phyloP scores from a whole-genome alignment of 2,797 vertebrate genomes.

The Hippopotamyrus pictus region DNA sequence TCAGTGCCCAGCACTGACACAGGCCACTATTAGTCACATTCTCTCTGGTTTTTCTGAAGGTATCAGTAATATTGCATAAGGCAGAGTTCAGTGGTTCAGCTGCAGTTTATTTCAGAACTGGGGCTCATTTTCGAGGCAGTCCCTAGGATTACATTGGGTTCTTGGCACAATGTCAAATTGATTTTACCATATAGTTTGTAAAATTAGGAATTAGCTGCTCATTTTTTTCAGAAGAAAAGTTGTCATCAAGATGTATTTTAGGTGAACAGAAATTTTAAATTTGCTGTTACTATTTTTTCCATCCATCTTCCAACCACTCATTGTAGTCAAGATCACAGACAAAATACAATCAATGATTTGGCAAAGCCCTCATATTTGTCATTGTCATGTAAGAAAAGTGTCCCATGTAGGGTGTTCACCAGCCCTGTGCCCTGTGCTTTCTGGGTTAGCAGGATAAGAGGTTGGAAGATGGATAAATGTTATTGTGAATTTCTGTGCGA shows the following conservation, averaged over 20 bases:
- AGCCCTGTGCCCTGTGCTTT: background rate
- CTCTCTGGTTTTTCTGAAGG: background rate
- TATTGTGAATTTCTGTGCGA: background rate
- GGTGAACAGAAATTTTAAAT: background rate
- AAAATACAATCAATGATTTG: background rate
- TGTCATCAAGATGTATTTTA: background rate
- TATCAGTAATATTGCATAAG: background rate
- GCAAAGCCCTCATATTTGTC: background rate
- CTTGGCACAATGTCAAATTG: background rate
- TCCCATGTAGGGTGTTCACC: background rate
- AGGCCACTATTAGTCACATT: slow-evolving; percentile 9
- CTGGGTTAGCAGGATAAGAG: background rate
- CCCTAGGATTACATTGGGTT: background rate
- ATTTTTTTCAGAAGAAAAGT: background rate
- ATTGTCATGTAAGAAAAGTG: background rate
- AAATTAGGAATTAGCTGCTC: background rate
- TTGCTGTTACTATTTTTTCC: background rate
- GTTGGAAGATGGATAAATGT: background rate
- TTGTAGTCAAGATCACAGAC: background rate
- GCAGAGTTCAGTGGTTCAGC: background rate
- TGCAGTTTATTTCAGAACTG: background rate
- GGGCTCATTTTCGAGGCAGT: background rate
- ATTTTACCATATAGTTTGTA: background rate
- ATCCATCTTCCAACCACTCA: background rate
- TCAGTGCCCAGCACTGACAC: slow-evolving; percentile 60